Conservation (phyloP, 1,140 invertebrate species). For the Probaryconus sp. region DNA sequence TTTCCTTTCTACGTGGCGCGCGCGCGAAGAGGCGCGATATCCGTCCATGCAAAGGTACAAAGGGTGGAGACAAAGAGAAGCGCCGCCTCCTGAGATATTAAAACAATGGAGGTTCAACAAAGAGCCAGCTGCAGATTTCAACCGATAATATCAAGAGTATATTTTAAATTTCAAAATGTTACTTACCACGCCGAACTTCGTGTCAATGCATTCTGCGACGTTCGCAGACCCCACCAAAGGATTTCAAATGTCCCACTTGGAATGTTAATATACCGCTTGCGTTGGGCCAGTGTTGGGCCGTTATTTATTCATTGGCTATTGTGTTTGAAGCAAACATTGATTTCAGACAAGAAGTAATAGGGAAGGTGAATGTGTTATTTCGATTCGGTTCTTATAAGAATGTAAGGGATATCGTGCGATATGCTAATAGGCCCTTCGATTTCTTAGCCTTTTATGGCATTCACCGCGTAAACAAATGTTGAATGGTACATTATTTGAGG, state of each 20-base stretch:
- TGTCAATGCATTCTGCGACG: too few relatives aligned
- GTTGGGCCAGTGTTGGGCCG: too few relatives aligned
- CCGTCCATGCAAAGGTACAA: slow-evolving; percentile 73
- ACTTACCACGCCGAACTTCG: too few relatives aligned
- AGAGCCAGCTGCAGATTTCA: slow-evolving; percentile 71
- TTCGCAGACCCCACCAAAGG: too few relatives aligned
- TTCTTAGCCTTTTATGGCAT: neutral
- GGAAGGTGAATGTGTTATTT: too few relatives aligned
- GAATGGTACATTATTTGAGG: neutral
- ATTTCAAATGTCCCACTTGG: too few relatives aligned
- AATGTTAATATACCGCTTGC: too few relatives aligned
- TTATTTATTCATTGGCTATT: too few relatives aligned
- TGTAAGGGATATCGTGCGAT: slow-evolving; percentile 1
- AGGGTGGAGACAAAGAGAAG: slow-evolving; percentile 78
- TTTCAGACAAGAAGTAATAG: too few relatives aligned
- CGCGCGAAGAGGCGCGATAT: slow-evolving; percentile 71
- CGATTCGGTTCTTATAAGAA: neutral
- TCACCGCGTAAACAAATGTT: neutral
- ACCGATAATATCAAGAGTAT: slow-evolving; percentile 68
- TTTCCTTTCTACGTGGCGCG: slow-evolving; percentile 59
- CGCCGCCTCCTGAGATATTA: slow-evolving; percentile 76
- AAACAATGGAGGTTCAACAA: slow-evolving; percentile 76
- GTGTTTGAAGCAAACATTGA: too few relatives aligned
- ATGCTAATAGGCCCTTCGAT: slow-evolving; percentile 1
- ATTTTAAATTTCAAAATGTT: too few relatives aligned